These are phyloP conservation scores for Ammodytes dubius DNA, from an alignment of 2,113 vertebrate species.

Conservation along the genomic window DNA sequence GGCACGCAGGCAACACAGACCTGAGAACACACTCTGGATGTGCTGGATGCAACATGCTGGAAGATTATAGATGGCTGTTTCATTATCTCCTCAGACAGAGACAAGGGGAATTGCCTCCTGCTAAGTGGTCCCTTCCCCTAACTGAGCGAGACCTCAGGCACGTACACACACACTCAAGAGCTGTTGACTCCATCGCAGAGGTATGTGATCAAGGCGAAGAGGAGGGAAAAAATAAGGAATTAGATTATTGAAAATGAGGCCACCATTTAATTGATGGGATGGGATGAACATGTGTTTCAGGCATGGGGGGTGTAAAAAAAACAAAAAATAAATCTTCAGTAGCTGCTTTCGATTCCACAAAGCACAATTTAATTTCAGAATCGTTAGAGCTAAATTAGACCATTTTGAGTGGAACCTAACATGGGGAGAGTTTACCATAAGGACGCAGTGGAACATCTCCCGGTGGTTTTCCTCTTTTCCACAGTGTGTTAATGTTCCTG, in stretches of 20 bases:
- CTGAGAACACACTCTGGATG: slow-evolving; percentile 24
- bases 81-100: slow-evolving; percentile 72
- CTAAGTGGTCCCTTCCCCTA: slow-evolving; percentile 60
- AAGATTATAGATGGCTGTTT: slow-evolving; percentile 24
- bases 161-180: slow-evolving; percentile 36
- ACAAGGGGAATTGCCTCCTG: slow-evolving; percentile 62
- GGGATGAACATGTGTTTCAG: slow-evolving; percentile 14
- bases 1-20: slow-evolving; percentile 14
- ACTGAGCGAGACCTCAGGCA: slow-evolving; percentile 56
- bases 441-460: slow-evolving; percentile 56
- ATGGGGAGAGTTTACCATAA: slow-evolving; percentile 59
- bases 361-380: slow-evolving; percentile 34
- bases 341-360: slow-evolving; percentile 28
- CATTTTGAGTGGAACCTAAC: slow-evolving; percentile 61
- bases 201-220: slow-evolving; percentile 40
- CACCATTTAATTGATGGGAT: slow-evolving; percentile 36
- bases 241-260: slow-evolving; percentile 24
- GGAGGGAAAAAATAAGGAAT: slow-evolving; percentile 24
- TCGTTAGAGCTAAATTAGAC: slow-evolving; percentile 44
- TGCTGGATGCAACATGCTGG: slow-evolving; percentile 44
- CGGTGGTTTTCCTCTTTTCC: slow-evolving; percentile 50
- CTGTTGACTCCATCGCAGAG: slow-evolving; percentile 44
- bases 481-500: slow-evolving; percentile 71
- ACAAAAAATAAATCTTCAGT: not conserved
- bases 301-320: slow-evolving; percentile 1